These are phyloP conservation scores for Pristionchus exspectatus DNA, from an alignment of 2,888 invertebrate genomes.

Conservation along the genomic window DNA sequence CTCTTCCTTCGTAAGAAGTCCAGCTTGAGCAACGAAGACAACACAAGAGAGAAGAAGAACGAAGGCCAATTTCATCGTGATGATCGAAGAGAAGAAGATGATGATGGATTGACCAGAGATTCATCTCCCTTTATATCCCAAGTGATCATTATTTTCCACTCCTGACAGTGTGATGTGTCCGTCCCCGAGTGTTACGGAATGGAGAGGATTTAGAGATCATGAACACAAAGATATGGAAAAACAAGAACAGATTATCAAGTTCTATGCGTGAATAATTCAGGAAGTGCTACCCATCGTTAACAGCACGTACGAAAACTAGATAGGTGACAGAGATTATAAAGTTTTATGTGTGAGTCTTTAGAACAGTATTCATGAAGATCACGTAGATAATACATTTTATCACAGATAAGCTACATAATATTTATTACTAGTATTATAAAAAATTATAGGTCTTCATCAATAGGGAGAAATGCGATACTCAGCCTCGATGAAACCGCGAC, in stretches of 20 bases:
- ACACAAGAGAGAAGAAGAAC: not conserved
- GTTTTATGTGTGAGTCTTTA: too few relatives aligned
- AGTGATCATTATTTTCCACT: not conserved
- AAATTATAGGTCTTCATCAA: slow-evolving; percentile 52
- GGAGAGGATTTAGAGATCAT: not conserved
- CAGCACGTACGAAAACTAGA: not conserved
- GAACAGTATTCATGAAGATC: too few relatives aligned
- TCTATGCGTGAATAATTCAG: not conserved
- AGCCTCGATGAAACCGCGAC: slow-evolving; percentile 85
- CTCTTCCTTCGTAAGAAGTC: slow-evolving; percentile 18
- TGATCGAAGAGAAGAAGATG: not conserved
- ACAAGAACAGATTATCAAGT: not conserved
- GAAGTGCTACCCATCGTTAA: not conserved
- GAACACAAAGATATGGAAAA: not conserved
- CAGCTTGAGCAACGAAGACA: slow-evolving; percentile 4
- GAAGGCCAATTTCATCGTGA: not conserved
- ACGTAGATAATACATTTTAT: not conserved
- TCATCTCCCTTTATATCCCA: not conserved
- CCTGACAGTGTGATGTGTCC: not conserved
- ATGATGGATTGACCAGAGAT: not conserved
- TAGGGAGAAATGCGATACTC: slow-evolving; percentile 81
- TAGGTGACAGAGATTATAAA: too few relatives aligned
- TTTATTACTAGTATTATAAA: not conserved
- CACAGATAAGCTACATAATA: not conserved
- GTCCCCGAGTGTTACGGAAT: not conserved